These are phyloP conservation scores for Chaetogeoica ovagalla DNA, from an alignment of 2,888 invertebrate genomes.

Conservation along the genomic window DNA sequence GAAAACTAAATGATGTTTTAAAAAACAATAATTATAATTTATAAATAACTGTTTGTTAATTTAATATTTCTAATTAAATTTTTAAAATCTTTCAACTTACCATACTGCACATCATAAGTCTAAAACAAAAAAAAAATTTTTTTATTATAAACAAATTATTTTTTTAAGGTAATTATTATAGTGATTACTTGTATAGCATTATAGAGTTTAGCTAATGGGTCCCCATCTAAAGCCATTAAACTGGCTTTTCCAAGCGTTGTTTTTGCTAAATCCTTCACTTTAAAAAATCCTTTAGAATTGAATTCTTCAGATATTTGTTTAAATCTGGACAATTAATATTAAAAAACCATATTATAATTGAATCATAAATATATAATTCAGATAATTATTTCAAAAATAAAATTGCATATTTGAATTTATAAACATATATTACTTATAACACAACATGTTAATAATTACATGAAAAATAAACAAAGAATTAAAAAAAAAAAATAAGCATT, in stretches of 20 bases:
- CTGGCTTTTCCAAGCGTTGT: background rate
- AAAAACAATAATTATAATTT: too few species aligned
- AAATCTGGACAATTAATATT: background rate
- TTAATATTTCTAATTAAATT: background rate
- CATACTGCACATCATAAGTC: background rate
- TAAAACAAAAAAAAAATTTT: background rate
- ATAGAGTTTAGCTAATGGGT: conserved; percentile 16
- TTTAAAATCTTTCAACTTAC: conserved; percentile 1
- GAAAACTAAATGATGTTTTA: too few species aligned
- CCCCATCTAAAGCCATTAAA: background rate
- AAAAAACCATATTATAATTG: too few species aligned
- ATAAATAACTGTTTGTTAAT: too few species aligned
- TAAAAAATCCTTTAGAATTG: background rate
- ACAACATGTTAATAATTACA: too few species aligned
- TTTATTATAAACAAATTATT: background rate
- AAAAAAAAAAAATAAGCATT: too few species aligned
- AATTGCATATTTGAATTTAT: too few species aligned
- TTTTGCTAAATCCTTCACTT: conserved; percentile 30
- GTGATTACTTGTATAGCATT: conserved; percentile 9
- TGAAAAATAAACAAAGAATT: too few species aligned
- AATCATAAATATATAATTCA: too few species aligned
- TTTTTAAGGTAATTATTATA: background rate
- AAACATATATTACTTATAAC: too few species aligned
- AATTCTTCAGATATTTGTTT: background rate
- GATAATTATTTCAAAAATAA: too few species aligned